Evolutionary conservation across 2,797 vertebrate genomes (phyloP).

Genomic region (Danio jaintianensis): DNA sequence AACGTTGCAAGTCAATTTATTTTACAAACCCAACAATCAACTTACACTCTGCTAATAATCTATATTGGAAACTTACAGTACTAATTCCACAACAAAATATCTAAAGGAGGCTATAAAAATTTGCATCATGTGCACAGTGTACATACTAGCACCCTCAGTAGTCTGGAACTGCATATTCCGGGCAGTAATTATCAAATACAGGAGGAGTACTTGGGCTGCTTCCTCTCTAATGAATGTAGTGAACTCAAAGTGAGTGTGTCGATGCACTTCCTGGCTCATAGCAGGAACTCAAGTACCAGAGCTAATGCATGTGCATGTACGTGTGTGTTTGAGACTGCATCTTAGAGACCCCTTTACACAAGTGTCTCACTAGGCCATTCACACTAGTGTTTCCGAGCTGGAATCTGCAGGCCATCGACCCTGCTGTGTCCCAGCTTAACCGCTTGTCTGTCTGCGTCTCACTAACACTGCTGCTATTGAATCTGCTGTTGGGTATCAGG

Average conservation of each 20-base stretch:
- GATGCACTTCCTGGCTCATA: slow-evolving; percentile 46
- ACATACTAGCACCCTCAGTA: not conserved
- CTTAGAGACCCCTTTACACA: slow-evolving; percentile 33
- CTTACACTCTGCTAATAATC: too few species aligned
- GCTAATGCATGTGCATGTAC: slow-evolving; percentile 16
- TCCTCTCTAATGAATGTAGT: slow-evolving; percentile 6
- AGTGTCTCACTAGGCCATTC: slow-evolving; percentile 36
- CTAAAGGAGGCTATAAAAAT: too few species aligned
- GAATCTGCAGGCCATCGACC: slow-evolving; percentile 35
- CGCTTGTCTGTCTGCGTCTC: not conserved
- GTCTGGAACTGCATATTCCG: not conserved
- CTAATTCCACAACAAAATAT: too few species aligned
- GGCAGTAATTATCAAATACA: slow-evolving; percentile 1
- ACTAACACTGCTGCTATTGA: not conserved
- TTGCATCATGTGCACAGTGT: too few species aligned
- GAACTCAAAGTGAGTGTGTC: slow-evolving; percentile 23
- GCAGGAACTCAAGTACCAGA: slow-evolving; percentile 30
- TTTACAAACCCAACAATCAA: too few species aligned
- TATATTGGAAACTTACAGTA: too few species aligned
- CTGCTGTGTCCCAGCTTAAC: slow-evolving; percentile 42
- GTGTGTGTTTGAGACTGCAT: slow-evolving; percentile 19
- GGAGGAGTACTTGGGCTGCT: slow-evolving; percentile 4
- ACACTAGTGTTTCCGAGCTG: slow-evolving; percentile 36
- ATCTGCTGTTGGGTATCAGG: not conserved
- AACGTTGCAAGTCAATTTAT: too few species aligned